Conservation (phyloP, 1,140 invertebrate species). For the Littorina saxatilis region DNA sequence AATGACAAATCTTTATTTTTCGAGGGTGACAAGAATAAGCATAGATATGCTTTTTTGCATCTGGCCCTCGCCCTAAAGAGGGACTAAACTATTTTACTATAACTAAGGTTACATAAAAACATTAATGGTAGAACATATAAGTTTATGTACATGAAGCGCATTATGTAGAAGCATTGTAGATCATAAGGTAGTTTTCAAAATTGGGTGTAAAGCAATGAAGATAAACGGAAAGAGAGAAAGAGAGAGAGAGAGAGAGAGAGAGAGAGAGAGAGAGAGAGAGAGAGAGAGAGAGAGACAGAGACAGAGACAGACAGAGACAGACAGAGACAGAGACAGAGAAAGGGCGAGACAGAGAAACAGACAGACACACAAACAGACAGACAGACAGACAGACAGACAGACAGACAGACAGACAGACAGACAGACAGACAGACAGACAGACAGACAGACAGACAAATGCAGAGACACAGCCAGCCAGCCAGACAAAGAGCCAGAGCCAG, state of each 20-base stretch:
- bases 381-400: neutral
- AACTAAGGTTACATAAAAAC: neutral
- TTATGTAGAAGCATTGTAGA: too few relatives aligned
- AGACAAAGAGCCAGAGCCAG: neutral
- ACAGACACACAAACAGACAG: constrained; percentile 9
- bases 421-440: neutral
- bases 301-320: neutral
- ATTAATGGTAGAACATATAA: too few relatives aligned
- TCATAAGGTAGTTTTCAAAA: too few relatives aligned
- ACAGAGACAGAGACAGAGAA: neutral
- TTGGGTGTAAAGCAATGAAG: too few relatives aligned
- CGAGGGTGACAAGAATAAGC: too few relatives aligned
- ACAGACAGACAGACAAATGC: neutral
- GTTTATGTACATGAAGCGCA: too few relatives aligned
- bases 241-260: constrained; percentile 20
- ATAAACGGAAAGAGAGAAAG: too few relatives aligned
- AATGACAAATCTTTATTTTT: too few relatives aligned
- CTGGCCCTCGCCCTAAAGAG: too few relatives aligned
- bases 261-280: constrained; percentile 21
- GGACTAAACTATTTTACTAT: neutral
- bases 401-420: neutral
- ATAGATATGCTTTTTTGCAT: too few relatives aligned
- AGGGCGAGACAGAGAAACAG: neutral
- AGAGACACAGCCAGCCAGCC: neutral
- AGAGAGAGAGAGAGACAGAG: constrained; percentile 9